Evolutionary conservation across 2,113 vertebrate genomes (phyloP).

Genomic region (Zapornia atra): DNA sequence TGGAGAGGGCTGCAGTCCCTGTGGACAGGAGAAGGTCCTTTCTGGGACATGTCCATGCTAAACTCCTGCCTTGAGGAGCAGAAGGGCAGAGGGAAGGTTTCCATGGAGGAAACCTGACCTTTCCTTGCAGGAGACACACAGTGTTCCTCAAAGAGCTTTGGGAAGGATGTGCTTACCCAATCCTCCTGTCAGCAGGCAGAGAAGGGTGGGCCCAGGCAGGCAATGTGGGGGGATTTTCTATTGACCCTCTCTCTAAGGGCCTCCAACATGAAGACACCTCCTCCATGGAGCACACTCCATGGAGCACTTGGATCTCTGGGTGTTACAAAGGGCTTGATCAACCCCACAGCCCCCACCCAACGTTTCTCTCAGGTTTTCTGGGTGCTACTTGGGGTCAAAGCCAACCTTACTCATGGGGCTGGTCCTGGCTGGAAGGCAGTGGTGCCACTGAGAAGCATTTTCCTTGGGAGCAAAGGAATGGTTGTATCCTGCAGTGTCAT

Average conservation of each 20-base stretch:
- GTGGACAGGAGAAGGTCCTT: not conserved
- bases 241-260: not conserved
- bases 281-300: accelerated
- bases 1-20: not conserved
- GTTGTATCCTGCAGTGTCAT: accelerated
- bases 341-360: not conserved
- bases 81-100: not conserved
- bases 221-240: not conserved
- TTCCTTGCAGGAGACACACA: not conserved
- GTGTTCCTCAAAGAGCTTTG: not conserved
- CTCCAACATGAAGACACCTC: not conserved
- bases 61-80: not conserved
- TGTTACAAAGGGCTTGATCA: not conserved
- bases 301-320: not conserved
- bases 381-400: not conserved
- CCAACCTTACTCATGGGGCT: not conserved
- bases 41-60: not conserved
- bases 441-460: not conserved
- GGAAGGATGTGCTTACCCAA: not conserved
- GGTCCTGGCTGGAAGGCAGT: not conserved
- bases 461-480: not conserved
- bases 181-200: not conserved
- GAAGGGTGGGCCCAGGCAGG: not conserved
- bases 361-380: not conserved
- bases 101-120: not conserved